Percentiles rank a stretch among this genome's conserved stretches.
Conservation (phyloP, 1,140 invertebrate genomes). For the Streblospio benedicti region DNA sequence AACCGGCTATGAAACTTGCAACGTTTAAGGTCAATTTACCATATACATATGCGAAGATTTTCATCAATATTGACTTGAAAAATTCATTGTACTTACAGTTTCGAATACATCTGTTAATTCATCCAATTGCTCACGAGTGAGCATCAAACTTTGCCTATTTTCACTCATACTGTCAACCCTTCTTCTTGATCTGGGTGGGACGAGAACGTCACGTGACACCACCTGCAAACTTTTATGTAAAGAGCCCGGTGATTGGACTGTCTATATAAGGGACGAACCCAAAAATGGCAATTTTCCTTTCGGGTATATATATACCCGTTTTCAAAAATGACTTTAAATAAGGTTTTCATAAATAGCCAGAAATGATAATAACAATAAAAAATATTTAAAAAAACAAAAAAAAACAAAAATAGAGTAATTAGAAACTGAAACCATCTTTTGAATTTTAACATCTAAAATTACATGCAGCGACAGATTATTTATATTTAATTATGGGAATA, state of each 20-base stretch:
- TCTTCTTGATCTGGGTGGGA: background rate
- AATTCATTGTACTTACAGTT: background rate
- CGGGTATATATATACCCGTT: too few relatives aligned
- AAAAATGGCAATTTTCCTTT: slow-evolving; percentile 12
- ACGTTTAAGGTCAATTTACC: background rate
- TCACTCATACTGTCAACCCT: background rate
- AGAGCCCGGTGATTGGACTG: background rate
- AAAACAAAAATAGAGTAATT: too few relatives aligned
- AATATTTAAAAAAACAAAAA: too few relatives aligned
- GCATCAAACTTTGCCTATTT: slow-evolving; percentile 7
- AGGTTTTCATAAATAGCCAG: too few relatives aligned
- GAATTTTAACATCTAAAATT: too few relatives aligned
- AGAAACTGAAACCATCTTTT: too few relatives aligned
- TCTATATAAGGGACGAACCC: slow-evolving; percentile 9
- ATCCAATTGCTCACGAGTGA: slow-evolving; percentile 2
- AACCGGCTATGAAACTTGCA: background rate
- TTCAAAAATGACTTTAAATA: too few relatives aligned
- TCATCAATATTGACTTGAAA: background rate
- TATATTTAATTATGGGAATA: too few relatives aligned
- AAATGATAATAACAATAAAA: too few relatives aligned
- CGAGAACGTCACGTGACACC: background rate
- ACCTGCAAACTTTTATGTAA: background rate
- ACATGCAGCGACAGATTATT: too few relatives aligned
- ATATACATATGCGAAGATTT: background rate
- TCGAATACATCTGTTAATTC: background rate